These are phyloP conservation scores for Scaptomyza reducta DNA, from an alignment of 2,888 invertebrate species.

Conservation along the genomic window DNA sequence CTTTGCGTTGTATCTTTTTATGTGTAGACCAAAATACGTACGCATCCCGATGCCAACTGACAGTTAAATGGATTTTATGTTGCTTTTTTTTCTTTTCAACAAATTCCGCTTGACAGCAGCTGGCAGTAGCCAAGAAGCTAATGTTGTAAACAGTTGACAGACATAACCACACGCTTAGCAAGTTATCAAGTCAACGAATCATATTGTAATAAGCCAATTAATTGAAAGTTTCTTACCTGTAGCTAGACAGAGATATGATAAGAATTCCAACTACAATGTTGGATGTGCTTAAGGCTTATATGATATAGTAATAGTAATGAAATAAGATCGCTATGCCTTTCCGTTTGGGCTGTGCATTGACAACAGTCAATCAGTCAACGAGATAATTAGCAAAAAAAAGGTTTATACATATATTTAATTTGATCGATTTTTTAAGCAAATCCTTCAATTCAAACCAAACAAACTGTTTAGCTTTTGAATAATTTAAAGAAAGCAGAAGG, in stretches of 20 bases:
- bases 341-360: no score
- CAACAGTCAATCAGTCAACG: no score
- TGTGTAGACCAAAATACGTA: no score
- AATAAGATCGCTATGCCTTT: no score
- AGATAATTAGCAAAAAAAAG: no score
- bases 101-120: conserved; percentile 12
- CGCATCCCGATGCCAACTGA: conserved; percentile 12
- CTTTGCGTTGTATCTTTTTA: conserved; percentile 2
- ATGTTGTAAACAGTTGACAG: conserved; percentile 11
- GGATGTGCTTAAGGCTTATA: no score
- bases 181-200: neutral
- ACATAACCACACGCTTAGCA: conserved; percentile 7
- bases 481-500: neutral
- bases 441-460: no score
- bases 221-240: neutral
- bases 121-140: conserved; percentile 18
- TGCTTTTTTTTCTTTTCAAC: conserved; percentile 2
- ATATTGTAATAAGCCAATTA: neutral
- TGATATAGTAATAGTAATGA: no score
- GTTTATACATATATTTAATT: no score
- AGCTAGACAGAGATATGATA: neutral
- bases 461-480: neutral
- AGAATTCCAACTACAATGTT: neutral
- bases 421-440: no score
- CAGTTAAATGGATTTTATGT: conserved; percentile 20